A percentile compares a stretch with the other conserved stretches of the same genome.
Conservation (phyloP, 1,140 invertebrate genomes). For the Ceratosolen solmsi region DNA sequence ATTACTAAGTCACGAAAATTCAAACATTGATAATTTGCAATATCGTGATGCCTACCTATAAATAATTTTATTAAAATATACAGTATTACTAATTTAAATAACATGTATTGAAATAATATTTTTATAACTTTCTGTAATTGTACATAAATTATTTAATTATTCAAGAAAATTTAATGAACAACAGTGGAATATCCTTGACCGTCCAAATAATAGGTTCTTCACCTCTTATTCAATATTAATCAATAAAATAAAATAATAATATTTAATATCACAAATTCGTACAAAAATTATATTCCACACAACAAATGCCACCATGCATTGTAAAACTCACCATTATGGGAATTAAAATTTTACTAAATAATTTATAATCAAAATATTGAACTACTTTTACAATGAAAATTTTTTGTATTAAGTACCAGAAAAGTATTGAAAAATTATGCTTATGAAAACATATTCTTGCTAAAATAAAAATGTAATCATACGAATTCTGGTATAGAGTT, state of each 20-base stretch:
- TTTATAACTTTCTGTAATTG: not conserved
- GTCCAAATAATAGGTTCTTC: not conserved
- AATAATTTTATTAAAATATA: constrained; percentile 19
- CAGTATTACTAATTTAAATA: not conserved
- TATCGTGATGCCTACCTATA: constrained; percentile 6
- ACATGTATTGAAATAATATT: not conserved
- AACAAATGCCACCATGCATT: too few species aligned
- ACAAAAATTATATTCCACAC: too few species aligned
- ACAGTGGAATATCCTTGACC: not conserved
- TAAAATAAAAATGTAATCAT: not conserved
- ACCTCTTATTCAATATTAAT: not conserved
- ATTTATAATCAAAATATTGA: too few species aligned
- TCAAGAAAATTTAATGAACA: not conserved
- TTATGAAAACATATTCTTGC: not conserved
- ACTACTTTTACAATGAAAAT: too few species aligned
- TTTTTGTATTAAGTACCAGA: too few species aligned
- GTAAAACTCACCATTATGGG: too few species aligned
- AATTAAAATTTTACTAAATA: too few species aligned
- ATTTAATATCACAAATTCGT: too few species aligned
- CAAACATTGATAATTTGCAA: not conserved
- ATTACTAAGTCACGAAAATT: constrained; percentile 19
- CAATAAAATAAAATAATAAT: not conserved
- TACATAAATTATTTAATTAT: not conserved
- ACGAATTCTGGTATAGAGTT: not conserved
- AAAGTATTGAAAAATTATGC: too few species aligned